Evolutionary conservation across 2,113 vertebrate species (phyloP), one percentile per base, ranked within the genome.

Genomic region (Saccopteryx leptura): DNA sequence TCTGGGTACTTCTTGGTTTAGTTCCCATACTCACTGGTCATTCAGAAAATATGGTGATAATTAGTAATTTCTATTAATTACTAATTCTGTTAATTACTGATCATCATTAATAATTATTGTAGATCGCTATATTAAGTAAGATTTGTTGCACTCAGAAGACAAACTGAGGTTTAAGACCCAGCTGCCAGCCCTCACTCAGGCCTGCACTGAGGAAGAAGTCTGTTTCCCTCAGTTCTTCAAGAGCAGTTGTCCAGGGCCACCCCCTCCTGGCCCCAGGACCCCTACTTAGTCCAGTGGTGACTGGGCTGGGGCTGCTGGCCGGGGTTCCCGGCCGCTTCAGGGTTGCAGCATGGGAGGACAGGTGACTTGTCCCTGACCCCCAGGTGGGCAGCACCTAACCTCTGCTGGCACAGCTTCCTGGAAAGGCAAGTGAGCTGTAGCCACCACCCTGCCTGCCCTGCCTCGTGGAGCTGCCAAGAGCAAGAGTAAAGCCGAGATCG

Each of bases 391-490:
- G 4, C 7, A 33, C 6, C 9, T 28, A 14, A 39, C 39, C 24
- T 52, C 23, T 2, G 33, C 50, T 9, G 23, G n/a, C 52, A 48
- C 11, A 24, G 9, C n/a, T 39, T 60, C 76, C 60, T 39, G 52
- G 18, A 17, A 28, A n/a, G 69, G 31, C 17, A 46, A 8, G 3
- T 4, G 12, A 48, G 3, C 10, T 10, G 11, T 0, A 13, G 15
- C 19, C 0, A 56, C 65, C 60, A 1, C 23, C 18, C 82, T 61
- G 1, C 28, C 61, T 13, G 7, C 11, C 54, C 54, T 54, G 54
- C 54, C 54, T 7, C 17, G 23, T 54, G 3, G 13, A 78, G 61
- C 31, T 9, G 1, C 9, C 28, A 4, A 6, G 26, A 52, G 61
- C 69, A 88, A 33, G 11, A 50, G 54, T 39, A 33, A 65, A 48